These are phyloP conservation scores for Chaenogobius annularis DNA, from an alignment of 2,113 vertebrate species.

Conservation along the genomic window DNA sequence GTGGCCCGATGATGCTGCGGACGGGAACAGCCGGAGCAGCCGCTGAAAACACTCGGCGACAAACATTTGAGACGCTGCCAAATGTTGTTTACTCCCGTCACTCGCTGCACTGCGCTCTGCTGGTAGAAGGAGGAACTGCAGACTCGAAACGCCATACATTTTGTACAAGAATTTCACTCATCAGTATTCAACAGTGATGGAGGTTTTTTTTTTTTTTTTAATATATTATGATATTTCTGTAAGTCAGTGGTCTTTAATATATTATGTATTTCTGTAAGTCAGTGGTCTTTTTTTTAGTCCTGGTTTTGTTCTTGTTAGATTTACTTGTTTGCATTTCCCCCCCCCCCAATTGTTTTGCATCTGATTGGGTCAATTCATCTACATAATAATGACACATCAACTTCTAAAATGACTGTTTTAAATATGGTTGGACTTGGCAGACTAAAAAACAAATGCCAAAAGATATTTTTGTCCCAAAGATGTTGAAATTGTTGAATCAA, in stretches of 20 bases:
- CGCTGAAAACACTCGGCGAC: constrained; percentile 61
- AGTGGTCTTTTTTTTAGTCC: too few species aligned
- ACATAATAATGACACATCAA: too few species aligned
- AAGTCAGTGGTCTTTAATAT: neutral
- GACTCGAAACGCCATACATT: neutral
- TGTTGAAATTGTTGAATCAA: too few species aligned
- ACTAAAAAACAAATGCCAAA: too few species aligned
- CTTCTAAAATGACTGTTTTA: too few species aligned
- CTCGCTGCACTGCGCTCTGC: constrained; percentile 58
- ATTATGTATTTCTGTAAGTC: too few species aligned
- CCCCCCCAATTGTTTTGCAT: too few species aligned
- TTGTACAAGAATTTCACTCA: neutral
- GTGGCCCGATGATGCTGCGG: constrained; percentile 56
- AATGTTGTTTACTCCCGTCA: constrained; percentile 59
- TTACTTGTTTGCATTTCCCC: too few species aligned
- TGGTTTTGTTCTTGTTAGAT: too few species aligned
- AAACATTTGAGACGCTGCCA: constrained; percentile 71
- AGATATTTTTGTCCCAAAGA: too few species aligned
- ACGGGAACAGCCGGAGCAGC: constrained; percentile 63
- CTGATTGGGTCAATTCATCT: too few species aligned
- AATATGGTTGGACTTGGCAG: too few species aligned
- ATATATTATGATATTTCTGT: neutral
- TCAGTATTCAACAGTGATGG: neutral
- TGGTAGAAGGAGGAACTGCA: constrained; percentile 46
- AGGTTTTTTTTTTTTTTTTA: neutral